phyloP scores from a whole-genome alignment of 1,140 invertebrate genomes.

The Halotydeus destructor region DNA sequence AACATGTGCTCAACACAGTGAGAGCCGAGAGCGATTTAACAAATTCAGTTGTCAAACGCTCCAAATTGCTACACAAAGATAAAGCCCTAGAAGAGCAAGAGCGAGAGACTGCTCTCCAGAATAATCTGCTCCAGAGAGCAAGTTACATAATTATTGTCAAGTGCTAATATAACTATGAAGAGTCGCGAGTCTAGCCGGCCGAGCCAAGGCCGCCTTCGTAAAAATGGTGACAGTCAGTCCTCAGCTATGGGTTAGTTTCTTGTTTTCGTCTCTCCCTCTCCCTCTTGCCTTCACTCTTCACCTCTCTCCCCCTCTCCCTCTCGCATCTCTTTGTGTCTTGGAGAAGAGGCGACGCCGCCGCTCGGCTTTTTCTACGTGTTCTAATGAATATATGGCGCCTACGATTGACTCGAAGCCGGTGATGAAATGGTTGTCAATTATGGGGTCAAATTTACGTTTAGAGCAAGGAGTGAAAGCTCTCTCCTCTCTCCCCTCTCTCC shows the following conservation, averaged over 20 bases:
- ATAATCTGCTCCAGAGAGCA: neutral
- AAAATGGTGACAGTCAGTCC: neutral
- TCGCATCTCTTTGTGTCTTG: neutral
- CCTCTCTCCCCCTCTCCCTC: slow-evolving; percentile 2
- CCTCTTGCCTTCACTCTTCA: neutral
- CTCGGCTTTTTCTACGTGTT: neutral
- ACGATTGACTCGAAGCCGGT: neutral
- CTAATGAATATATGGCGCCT: neutral
- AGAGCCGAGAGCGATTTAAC: no score
- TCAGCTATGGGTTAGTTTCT: neutral
- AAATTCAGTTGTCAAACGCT: no score
- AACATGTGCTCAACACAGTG: neutral
- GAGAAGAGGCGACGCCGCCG: neutral
- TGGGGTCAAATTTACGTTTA: neutral
- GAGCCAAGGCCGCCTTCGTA: neutral
- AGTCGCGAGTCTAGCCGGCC: neutral
- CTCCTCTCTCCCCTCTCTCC: neutral
- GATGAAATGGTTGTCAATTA: neutral
- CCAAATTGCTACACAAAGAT: no score
- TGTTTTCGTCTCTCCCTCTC: neutral
- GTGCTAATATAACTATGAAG: neutral
- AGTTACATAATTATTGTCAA: neutral
- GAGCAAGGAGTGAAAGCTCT: neutral
- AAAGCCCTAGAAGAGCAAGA: no score
- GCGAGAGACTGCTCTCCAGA: no score